Evolutionary conservation across 1,140 invertebrate species (phyloP), one percentile per base, ranked within the genome.

Genomic region (Muscidifurax raptorellus): DNA sequence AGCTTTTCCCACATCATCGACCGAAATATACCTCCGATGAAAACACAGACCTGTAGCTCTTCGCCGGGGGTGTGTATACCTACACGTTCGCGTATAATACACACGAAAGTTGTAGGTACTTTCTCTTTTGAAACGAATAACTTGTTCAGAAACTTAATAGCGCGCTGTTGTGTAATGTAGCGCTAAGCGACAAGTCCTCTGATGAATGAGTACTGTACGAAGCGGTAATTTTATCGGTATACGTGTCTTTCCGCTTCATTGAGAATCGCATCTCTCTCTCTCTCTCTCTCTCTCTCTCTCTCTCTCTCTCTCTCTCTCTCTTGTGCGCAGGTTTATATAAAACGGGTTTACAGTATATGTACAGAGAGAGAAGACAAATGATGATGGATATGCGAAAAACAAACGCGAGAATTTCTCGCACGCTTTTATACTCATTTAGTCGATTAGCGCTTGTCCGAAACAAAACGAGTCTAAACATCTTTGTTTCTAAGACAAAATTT

Each of bases 131-230:
- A 59, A 59, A 59, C 18, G 52, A 59, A 59, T 18, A 59, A 59
- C 52, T 59, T 59, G 52, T 59, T 59, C n/a, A 59, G 52, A 59
- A 59, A 59, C 52, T 59, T n/a, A n/a, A 59, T 59, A 59, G 52
- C 52, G 52, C 15, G 52, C 12, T 47, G 44, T 59, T 59, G 52
- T 6, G 18, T 59, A 59, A 59, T 59, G 52, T 7, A 59, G 5
- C 15, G 52, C 52, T 59, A 59, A 59, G 52, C 52, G 52, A 59
- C 52, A 59, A 59, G 52, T 59, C 52, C 18, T n/a, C 52, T 59
- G 18, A 59, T 59, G 22, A 59, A 22, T 59, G 5, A 18, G 52
- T 59, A 18, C 15, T n/a, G 52, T 6, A 59, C n/a, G n/a, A 59
- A n/a, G 18, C 52, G 18, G 52, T 22, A 22, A n/a, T 59, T 59